Evolutionary conservation across 1,140 invertebrate species (phyloP), one percentile per base, ranked within the genome.

Genomic region (Bicyclus anynana): DNA sequence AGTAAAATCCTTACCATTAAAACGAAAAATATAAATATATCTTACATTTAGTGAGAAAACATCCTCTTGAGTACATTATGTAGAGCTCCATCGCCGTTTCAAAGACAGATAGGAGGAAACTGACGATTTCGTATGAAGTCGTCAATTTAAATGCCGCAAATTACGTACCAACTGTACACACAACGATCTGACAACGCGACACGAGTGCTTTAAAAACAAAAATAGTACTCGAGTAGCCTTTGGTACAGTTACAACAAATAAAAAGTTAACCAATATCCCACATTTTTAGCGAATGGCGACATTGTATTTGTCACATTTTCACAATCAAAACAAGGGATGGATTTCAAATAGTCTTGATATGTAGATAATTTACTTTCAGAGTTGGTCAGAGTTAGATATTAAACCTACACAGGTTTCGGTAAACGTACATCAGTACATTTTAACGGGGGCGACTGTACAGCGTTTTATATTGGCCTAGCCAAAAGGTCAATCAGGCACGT

Each of bases 131-230:
- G 20, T 21, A 7, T 9, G 42, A 20, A 44, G 42, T 21, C 42
- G 42, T 44, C 17, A 20, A 44, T 44, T 21, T 44, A 44, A 44
- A 44, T 44, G 42, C 42, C 12, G 20, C n/a, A 44, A 20, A 20
- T 44, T 44, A 44, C 21, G 42, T 44, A 44, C 21, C 12, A 4
- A 44, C 17, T 21, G 14, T 44, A 44, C 42, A 44, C 42, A 21
- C 9, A 21, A 9, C 17, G 2, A 17, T 26, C 7, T 33, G n/a
- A 33, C 2, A 26, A 38, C 33, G 47, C 49, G 44, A 27, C 37
- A 42, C 21, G 21, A 61, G 59, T 61, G 59, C 38, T 37, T 46
- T 48, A 59, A 61, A 60, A 61, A 55, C 52, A 23, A 44, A 55
- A 52, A 55, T 44, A 51, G 1, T 53, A 18, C 0, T 44, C 2